Evolutionary conservation across 1,140 invertebrate species (phyloP), one percentile per base, ranked within the genome.

Genomic region (Physella acuta): DNA sequence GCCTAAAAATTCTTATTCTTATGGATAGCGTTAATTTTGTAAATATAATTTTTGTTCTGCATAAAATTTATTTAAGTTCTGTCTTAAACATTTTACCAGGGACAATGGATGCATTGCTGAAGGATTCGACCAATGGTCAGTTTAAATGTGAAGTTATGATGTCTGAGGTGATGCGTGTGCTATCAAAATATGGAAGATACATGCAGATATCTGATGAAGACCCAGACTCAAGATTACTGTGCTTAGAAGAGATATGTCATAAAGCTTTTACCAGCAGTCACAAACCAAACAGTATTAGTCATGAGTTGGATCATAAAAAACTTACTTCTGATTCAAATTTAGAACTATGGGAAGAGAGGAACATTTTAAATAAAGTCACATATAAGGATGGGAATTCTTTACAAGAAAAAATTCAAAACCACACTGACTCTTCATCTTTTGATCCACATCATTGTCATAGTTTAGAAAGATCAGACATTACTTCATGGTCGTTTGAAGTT

Each of bases 201-300:
- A 26, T 76, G 51, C 79, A 81, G 70, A 73, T 79, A n/a, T 76
- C 78, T 16, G 79, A 79, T 39, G 79, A 81, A 69, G 78, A 79
- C 36, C 79, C 79, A 17, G 79, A 81, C 59, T 51, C 75, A 0
- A 66, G 79, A 33, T 53, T 72, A 28, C 37, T 49, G 1, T 70
- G 76, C 56, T 58, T 75, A 39, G 72, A 75, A 61, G 2, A 56
- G 20, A 52, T 56, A 2, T 24, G 17, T 30, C 1, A 26, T 3
- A 66, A 60, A 36, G 33, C 3, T 36, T 36, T n/a, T 24, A 11
- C 16, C 53, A 55, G 53, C 26, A 8, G 8, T n/a, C n/a, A n/a
- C n/a, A n/a, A n/a, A n/a, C n/a, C n/a, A n/a, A n/a, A n/a, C n/a
- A n/a, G n/a, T n/a, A n/a, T n/a, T n/a, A n/a, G n/a, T n/a, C n/a